Percentiles rank a stretch among this genome's conserved stretches.
Evolutionary conservation across 2,797 vertebrate genomes (phyloP).

Genomic region (Enoplosus armatus): DNA sequence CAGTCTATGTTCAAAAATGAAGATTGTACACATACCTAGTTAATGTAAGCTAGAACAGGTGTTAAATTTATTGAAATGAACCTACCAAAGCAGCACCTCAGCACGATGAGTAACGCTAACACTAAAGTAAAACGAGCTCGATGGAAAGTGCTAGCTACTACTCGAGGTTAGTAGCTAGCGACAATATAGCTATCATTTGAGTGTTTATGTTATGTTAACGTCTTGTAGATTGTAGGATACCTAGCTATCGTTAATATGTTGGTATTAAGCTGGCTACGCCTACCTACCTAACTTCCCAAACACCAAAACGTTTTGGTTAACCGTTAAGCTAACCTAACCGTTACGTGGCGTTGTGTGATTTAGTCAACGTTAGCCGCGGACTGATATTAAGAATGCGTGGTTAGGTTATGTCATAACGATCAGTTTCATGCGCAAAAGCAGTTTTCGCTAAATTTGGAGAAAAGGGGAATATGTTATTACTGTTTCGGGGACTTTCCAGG

Average conservation of each 20-base stretch:
- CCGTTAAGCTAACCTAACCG: too few species aligned
- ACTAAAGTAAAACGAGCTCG: not conserved
- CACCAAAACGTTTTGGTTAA: not conserved
- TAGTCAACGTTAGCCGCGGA: not conserved
- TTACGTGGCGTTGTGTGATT: not conserved
- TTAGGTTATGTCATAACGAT: not conserved
- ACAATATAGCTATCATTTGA: not conserved
- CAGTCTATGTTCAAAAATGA: not conserved
- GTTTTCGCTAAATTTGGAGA: not conserved
- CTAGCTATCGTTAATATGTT: accelerated
- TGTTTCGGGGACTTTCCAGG: not conserved
- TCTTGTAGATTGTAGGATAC: not conserved
- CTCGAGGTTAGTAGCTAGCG: not conserved
- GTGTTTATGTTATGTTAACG: not conserved
- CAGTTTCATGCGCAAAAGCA: not conserved
- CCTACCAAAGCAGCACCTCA: not conserved
- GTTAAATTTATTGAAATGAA: not conserved
- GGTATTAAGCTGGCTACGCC: not conserved
- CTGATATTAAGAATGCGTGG: not conserved
- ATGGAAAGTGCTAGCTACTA: not conserved
- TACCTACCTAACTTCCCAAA: not conserved
- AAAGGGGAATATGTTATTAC: not conserved
- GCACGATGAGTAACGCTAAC: not conserved
- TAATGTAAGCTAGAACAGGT: not conserved
- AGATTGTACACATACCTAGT: not conserved